phyloP scores from a whole-genome alignment of 2,888 invertebrate species.

The Cephus rjabovi region DNA sequence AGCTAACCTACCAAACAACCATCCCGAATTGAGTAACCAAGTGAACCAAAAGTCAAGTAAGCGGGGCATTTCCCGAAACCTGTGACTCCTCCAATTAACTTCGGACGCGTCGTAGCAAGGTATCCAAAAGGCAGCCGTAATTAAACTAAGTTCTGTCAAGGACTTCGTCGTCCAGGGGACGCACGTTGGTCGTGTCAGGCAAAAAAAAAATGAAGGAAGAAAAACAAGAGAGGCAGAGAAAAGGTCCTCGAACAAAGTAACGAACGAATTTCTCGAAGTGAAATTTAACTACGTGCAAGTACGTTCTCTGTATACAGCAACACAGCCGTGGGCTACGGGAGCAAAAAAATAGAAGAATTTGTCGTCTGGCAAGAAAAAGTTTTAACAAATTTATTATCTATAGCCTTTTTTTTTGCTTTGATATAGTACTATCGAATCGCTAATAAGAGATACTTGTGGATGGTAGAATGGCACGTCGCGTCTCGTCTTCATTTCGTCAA shows the following conservation, averaged over 20 bases:
- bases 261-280: neutral
- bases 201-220: neutral
- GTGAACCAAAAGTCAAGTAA: neutral
- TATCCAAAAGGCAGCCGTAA: neutral
- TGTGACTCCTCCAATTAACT: neutral
- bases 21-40: neutral
- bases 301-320: neutral
- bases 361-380: neutral
- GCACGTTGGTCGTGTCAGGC: neutral
- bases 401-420: conserved; percentile 24
- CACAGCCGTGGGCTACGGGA: neutral
- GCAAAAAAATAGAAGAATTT: neutral
- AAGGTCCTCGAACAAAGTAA: neutral
- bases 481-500: conserved; percentile 26
- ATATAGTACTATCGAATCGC: conserved; percentile 16
- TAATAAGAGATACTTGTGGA: conserved; percentile 19
- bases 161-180: neutral
- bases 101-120: neutral
- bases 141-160: neutral
- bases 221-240: neutral
- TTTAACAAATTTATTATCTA: conserved; percentile 22
- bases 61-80: neutral
- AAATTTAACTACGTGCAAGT: neutral
- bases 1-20: neutral
- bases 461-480: conserved; percentile 10